Conservation (phyloP, 2,797 vertebrate species). For the Dendrocincla fuliginosa region DNA sequence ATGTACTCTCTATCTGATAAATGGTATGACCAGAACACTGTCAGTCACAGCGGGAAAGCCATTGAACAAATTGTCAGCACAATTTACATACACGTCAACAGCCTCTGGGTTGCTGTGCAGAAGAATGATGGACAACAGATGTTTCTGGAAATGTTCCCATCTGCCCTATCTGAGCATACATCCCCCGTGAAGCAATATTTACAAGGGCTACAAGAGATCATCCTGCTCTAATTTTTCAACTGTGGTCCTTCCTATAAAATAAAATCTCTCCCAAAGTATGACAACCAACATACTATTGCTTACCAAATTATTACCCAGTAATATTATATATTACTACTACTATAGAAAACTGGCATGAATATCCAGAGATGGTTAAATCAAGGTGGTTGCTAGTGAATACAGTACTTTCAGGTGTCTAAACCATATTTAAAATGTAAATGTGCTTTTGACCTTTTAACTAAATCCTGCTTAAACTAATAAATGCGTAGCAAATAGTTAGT, state of each 20-base stretch:
- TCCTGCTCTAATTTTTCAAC: conserved; percentile 30
- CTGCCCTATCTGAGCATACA: conserved; percentile 69
- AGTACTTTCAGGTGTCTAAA: background rate
- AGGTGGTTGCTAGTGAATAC: background rate
- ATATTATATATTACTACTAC: background rate
- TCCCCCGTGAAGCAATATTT: conserved; percentile 66
- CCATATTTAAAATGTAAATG: background rate
- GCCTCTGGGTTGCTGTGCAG: conserved; percentile 75
- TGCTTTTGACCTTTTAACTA: background rate
- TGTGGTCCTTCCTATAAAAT: background rate
- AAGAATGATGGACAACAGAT: conserved; percentile 81
- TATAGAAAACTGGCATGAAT: background rate
- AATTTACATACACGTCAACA: conserved; percentile 77
- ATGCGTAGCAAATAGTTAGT: background rate
- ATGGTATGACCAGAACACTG: conserved; percentile 66
- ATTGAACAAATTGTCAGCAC: conserved; percentile 77
- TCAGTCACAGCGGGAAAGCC: conserved; percentile 74
- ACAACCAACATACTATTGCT: background rate
- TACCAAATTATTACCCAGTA: background rate
- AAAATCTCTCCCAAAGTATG: background rate
- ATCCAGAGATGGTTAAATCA: background rate
- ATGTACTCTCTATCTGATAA: conserved; percentile 55
- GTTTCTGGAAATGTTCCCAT: conserved; percentile 77
- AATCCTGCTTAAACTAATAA: background rate
- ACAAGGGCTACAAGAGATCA: conserved; percentile 43